These are phyloP conservation scores for Tyrophagus putrescentiae DNA, from an alignment of 1,140 invertebrate genomes.

Conservation along the genomic window DNA sequence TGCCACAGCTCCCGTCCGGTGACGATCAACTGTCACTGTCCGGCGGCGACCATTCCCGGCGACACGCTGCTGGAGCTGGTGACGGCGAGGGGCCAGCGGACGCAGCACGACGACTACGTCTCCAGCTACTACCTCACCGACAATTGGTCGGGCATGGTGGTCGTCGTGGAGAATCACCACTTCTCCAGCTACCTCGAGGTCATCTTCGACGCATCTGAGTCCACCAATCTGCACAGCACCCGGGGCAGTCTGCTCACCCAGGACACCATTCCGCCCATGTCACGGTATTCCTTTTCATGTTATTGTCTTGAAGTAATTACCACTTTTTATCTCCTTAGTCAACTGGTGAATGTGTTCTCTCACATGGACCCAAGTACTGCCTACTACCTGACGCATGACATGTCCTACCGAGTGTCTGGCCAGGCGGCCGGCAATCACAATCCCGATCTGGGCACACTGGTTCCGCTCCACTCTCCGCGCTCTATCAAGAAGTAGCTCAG, in stretches of 20 bases:
- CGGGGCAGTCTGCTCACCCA: constrained; percentile 73
- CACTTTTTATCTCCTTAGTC: constrained; percentile 2
- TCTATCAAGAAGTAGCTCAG: too few species aligned
- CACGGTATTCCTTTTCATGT: too few species aligned
- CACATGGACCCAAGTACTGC: neutral
- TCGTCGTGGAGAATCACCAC: constrained; percentile 73
- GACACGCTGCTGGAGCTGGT: constrained; percentile 64
- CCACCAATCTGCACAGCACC: constrained; percentile 90
- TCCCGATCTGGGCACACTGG: neutral
- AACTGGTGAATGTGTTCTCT: neutral
- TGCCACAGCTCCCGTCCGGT: constrained; percentile 39
- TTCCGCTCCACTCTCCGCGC: neutral
- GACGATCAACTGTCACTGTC: constrained; percentile 79
- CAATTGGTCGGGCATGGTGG: constrained; percentile 84
- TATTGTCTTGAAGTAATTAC: neutral
- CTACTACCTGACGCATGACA: neutral
- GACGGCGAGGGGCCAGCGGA: constrained; percentile 47
- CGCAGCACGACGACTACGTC: constrained; percentile 73
- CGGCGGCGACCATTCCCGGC: constrained; percentile 84
- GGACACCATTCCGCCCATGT: constrained; percentile 82
- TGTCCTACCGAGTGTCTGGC: constrained; percentile 3
- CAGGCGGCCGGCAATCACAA: neutral
- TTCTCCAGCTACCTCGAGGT: constrained; percentile 56
- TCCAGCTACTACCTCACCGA: constrained; percentile 79
- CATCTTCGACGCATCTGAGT: constrained; percentile 89